Percentiles rank a stretch among this genome's conserved stretches.
phyloP scores from a whole-genome alignment of 2,797 vertebrate species.

The Enteromius afrohamiltoni region DNA sequence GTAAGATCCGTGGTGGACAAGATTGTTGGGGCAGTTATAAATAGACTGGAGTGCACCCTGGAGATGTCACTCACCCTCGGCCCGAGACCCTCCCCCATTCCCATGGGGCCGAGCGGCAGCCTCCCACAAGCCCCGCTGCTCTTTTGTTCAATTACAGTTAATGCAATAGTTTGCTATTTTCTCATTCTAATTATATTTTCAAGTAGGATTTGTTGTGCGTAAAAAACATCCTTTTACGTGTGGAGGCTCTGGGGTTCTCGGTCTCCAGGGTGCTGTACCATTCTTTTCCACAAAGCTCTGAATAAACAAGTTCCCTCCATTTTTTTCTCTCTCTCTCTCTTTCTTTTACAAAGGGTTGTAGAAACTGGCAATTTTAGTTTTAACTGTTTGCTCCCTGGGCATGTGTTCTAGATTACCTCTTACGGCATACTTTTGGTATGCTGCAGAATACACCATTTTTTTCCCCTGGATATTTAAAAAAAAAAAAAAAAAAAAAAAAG shows the following conservation, averaged over 20 bases:
- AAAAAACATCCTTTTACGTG: conserved; percentile 86
- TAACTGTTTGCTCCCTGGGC: conserved; percentile 93
- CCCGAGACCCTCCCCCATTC: conserved; percentile 91
- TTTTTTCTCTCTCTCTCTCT: conserved; percentile 59
- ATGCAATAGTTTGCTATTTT: conserved; percentile 98
- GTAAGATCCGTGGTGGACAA: conserved; percentile 90
- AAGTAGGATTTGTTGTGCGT: conserved; percentile 94
- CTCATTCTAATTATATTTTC: conserved; percentile 98
- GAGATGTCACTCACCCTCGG: conserved; percentile 81
- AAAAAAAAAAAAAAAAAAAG: conserved; percentile 1
- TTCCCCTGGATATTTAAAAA: conserved; percentile 2
- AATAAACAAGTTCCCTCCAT: conserved; percentile 91
- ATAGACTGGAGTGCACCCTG: conserved; percentile 90
- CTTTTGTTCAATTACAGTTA: conserved; percentile 99
- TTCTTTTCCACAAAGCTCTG: conserved; percentile 88
- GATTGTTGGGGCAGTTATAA: conserved; percentile 88
- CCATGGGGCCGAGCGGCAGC: conserved; percentile 89
- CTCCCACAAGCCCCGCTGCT: conserved; percentile 93
- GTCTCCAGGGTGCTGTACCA: conserved; percentile 87
- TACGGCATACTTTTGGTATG: conserved; percentile 83
- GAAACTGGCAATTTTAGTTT: conserved; percentile 87
- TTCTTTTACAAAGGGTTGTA: conserved; percentile 61
- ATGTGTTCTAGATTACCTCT: conserved; percentile 94
- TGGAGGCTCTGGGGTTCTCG: conserved; percentile 82
- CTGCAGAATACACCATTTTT: conserved; percentile 62